Percentiles rank a stretch among this genome's conserved stretches.
Evolutionary conservation across 2,113 vertebrate genomes (phyloP).

Genomic region (Sus scrofa): T2T-Sscrofa CM000816.6:60323501-60324000

Average conservation of each 20-base stretch:
- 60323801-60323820: neutral
- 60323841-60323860: slow-evolving; percentile 41
- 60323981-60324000: no score
- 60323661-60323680: neutral
- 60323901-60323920: no score
- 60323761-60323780: neutral
- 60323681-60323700: slow-evolving; percentile 18
- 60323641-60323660: neutral
- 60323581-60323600: slow-evolving; percentile 10
- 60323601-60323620: neutral
- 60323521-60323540: neutral
- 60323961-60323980: no score
- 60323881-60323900: neutral
- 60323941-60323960: no score
- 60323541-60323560: neutral
- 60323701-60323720: slow-evolving; percentile 36
- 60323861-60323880: slow-evolving; percentile 15
- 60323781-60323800: neutral
- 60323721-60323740: neutral
- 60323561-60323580: neutral
- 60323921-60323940: no score
- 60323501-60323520: neutral
- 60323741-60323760: neutral
- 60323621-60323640: neutral
- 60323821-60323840: neutral